A percentile compares a stretch with the other conserved stretches of the same genome.
Conservation (phyloP, 1,140 invertebrate species). For the Nylanderia fulva region DNA sequence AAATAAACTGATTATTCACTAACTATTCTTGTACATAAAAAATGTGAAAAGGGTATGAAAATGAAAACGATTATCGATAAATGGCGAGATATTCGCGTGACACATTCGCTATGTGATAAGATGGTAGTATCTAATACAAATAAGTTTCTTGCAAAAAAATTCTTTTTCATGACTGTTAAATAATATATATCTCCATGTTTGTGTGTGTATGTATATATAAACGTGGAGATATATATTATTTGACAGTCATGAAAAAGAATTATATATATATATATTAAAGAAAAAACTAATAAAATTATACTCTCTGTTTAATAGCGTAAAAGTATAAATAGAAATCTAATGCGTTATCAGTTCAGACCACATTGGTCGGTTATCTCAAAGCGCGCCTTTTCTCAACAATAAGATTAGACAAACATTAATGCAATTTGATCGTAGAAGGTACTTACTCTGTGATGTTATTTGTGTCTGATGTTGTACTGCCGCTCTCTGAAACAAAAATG, state of each 20-base stretch:
- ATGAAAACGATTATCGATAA: too few species aligned
- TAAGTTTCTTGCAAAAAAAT: neutral
- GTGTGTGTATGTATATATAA: too few species aligned
- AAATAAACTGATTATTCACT: too few species aligned
- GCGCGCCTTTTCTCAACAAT: neutral
- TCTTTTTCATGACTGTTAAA: neutral
- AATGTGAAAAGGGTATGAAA: too few species aligned
- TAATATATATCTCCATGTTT: neutral
- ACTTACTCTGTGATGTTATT: conserved; percentile 88
- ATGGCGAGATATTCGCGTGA: neutral
- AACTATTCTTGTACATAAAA: too few species aligned
- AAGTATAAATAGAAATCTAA: conserved; percentile 34
- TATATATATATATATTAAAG: neutral
- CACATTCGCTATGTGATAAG: neutral
- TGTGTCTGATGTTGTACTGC: conserved; percentile 88
- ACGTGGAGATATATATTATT: neutral
- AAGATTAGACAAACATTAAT: conserved; percentile 31
- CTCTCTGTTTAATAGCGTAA: too few species aligned
- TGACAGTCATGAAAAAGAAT: neutral
- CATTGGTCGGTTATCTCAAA: conserved; percentile 47
- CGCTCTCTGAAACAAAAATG: conserved; percentile 88
- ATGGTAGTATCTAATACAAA: neutral
- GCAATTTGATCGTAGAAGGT: neutral
- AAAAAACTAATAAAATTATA: neutral
- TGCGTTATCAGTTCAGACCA: neutral